Evolutionary conservation across 2,888 invertebrate genomes (phyloP), one percentile per base, ranked within the genome.

Genomic region (Malacosoma neustria): DNA sequence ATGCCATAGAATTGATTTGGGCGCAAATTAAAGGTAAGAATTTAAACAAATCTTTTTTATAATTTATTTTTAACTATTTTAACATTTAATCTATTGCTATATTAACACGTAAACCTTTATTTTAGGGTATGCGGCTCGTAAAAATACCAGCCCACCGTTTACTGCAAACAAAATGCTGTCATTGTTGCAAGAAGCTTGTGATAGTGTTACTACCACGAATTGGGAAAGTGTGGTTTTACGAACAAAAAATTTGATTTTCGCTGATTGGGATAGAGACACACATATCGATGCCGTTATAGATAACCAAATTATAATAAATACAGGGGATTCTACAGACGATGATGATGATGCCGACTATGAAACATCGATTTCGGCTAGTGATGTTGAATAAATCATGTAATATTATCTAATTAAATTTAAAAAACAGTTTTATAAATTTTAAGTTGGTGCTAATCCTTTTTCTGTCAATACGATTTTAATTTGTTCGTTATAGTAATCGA

Each of bases 21-120:
- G 35, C 38, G 6, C 34, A 40, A 34, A 29, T 32, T 14, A 36
- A 32, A 3, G 22, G 7, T 22, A 7, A 22, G 5, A 15, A 15
- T 15, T 15, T 4, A 15, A 4, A 4, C 3, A 15, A 15, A 15
- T 15, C 9, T 7, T 22, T 22, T 9, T 22, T 22, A 22, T 7
- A 4, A 22, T 22, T 4, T 22, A 22, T 22, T 7, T 22, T 22
- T 22, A 22, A 22, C 22, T 22, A 0, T 22, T 7, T 22, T 15
- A 15, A 15, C 15, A 15, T 22, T 22, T 3, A 57, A 57, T 47
- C 42, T 53, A 57, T 47, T 42, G 53, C 54, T 64, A 62, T 9
- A 22, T 22, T 22, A 22, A 22, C 5, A 22, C 9, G 6, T 22
- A 9, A 3, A 9, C 9, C 7, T 5, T 22, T 22, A 7, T 22